Percentiles rank a stretch among this genome's conserved stretches.
These are phyloP conservation scores for Drosophila flavopinicola DNA, from an alignment of 2,888 invertebrate genomes.

Conservation along the genomic window DNA sequence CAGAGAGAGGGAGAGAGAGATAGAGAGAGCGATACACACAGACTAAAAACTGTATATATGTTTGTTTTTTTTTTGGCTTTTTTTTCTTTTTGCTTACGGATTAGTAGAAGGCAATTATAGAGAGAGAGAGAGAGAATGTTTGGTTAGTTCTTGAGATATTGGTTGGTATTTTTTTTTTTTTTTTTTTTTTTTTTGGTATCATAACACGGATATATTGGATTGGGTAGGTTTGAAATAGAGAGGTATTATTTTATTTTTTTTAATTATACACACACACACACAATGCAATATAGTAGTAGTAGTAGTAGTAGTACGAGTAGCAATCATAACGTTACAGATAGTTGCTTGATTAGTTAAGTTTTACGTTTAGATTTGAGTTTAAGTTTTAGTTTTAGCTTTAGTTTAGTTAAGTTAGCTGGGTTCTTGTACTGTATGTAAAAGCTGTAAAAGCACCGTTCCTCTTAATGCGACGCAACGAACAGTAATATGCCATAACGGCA, in stretches of 20 bases:
- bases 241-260: constrained; percentile 6
- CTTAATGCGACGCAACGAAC: constrained; percentile 95
- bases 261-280: constrained; percentile 40
- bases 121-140: neutral
- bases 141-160: constrained; percentile 14
- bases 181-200: neutral
- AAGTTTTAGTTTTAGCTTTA: constrained; percentile 11
- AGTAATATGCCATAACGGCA: constrained; percentile 95
- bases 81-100: constrained; percentile 7
- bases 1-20: constrained; percentile 8
- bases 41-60: constrained; percentile 27
- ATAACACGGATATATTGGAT: constrained; percentile 16
- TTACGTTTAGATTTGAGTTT: constrained; percentile 11
- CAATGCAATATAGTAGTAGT: constrained; percentile 50
- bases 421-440: constrained; percentile 41
- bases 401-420: constrained; percentile 28
- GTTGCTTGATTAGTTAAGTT: constrained; percentile 46
- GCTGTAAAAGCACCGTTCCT: constrained; percentile 87
- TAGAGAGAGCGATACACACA: constrained; percentile 24
- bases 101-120: constrained; percentile 23
- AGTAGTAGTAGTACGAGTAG: constrained; percentile 35
- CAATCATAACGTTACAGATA: constrained; percentile 49
- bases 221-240: constrained; percentile 6
- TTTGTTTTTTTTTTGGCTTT: neutral
- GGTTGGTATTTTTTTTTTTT: neutral